These are phyloP conservation scores for Chaenogobius annularis DNA, from an alignment of 2,113 vertebrate species.

Conservation along the genomic window DNA sequence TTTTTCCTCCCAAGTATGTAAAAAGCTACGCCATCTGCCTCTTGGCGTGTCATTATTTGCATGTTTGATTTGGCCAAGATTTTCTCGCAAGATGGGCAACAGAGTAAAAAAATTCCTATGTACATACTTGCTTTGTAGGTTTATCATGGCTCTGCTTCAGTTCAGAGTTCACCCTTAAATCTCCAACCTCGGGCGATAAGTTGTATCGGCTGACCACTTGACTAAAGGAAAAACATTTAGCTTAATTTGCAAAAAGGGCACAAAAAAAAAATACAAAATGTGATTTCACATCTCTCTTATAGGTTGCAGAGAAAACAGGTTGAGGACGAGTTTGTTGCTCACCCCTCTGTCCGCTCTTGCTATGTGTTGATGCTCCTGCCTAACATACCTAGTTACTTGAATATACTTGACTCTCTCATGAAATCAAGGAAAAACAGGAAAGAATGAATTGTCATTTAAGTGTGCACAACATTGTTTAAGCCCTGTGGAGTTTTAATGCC, in stretches of 20 bases:
- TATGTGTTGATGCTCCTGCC: too few relatives aligned
- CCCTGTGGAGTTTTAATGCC: conserved; percentile 16
- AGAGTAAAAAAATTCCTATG: not conserved
- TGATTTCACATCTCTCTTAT: not conserved
- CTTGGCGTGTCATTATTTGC: not conserved
- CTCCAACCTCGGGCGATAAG: not conserved
- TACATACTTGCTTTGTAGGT: not conserved
- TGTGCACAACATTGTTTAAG: not conserved
- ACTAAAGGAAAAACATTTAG: not conserved
- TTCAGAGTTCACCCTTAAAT: not conserved
- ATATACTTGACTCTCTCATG: too few relatives aligned
- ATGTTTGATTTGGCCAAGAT: not conserved
- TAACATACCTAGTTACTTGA: too few relatives aligned
- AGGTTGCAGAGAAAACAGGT: not conserved
- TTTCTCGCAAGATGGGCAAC: not conserved
- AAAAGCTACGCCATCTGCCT: not conserved
- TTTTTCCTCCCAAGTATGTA: not conserved
- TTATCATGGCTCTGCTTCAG: not conserved
- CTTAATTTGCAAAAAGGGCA: not conserved
- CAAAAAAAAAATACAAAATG: not conserved
- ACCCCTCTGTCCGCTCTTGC: too few relatives aligned
- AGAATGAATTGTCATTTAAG: not conserved
- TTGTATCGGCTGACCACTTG: not conserved
- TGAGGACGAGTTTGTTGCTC: not conserved
- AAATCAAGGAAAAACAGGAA: not conserved